Conservation (phyloP, 2,797 vertebrate genomes). For the Propithecus deckenii region DNA sequence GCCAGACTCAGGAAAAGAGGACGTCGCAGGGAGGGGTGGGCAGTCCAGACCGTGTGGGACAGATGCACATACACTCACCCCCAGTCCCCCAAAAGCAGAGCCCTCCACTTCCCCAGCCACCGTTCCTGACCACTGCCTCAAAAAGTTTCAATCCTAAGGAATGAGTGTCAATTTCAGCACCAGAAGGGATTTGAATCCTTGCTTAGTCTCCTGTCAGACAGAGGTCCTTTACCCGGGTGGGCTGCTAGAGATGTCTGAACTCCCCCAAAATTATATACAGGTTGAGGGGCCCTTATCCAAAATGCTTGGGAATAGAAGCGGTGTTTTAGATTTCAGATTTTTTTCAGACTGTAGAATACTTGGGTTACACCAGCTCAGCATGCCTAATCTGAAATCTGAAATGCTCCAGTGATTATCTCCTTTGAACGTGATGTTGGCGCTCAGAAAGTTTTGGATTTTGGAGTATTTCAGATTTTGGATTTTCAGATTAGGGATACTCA, state of each 20-base stretch:
- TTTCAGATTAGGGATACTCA: neutral
- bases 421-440: neutral
- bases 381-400: neutral
- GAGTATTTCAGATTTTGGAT: neutral
- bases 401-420: neutral
- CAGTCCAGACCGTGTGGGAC: neutral
- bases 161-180: neutral
- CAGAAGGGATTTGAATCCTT: neutral
- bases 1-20: neutral
- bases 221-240: too few species aligned
- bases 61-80: neutral
- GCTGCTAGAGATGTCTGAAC: neutral
- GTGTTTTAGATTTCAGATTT: neutral
- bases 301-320: neutral
- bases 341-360: neutral
- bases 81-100: neutral
- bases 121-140: neutral
- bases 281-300: neutral
- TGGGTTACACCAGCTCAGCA: neutral
- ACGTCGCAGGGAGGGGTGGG: rapidly evolving
- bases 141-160: neutral
- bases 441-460: neutral
- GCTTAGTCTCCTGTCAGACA: neutral
- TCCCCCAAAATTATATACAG: neutral
- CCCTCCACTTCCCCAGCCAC: neutral